Base-by-base conservation (phyloP, 2,113 vertebrate genomes). In the Lagopus muta region DNA sequence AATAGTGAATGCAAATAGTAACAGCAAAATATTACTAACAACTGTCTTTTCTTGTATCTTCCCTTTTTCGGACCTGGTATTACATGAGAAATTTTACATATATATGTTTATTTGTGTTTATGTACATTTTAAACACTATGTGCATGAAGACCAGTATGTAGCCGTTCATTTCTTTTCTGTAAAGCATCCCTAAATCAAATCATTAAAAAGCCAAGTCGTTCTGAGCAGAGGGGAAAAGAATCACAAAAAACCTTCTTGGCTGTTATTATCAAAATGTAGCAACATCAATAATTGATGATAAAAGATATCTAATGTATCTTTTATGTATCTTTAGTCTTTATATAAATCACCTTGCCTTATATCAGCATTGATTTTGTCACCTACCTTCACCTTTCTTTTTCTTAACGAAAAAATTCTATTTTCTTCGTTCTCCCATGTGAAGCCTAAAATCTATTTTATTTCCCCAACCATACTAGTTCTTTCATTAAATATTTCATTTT, bases 401-500 rank as follows among this genome's bases (percentile, higher is more conserved):
- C 22, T 64, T 91, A 60, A 82, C 19, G 88, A 92, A 89, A 13
- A 38, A 92, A 67, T 66, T 77, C 45, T 76, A 80, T 93, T 95
- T 94, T 74, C 8, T 74, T 61, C 50, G 1, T 90, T 82, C 61
- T 80, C 20, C 50, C 17, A 21, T 66, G 38, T 89, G 79, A 87
- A 76, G 48, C 30, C 82, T 82, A 91, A 92, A 64, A 7, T 25
- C 21, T 82, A 32, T 80, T 82, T 84, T 82, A 47, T 11, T 77
- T 88, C 50, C 86, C 36, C 28, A 55, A 10, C 15, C 0, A 0
- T 19, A 36, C 15, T 52, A 16, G 32, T 85, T 89, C 66, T 86
- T 84, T 58, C 66, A 71, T 38, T 70, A 92, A 88, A 83, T 45
- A 40, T 92, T 89, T 65, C 6, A 40, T n/a, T n/a, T 13, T 28